Conservation (phyloP, 2,797 vertebrate genomes). For the Sebastes oblongus region DNA sequence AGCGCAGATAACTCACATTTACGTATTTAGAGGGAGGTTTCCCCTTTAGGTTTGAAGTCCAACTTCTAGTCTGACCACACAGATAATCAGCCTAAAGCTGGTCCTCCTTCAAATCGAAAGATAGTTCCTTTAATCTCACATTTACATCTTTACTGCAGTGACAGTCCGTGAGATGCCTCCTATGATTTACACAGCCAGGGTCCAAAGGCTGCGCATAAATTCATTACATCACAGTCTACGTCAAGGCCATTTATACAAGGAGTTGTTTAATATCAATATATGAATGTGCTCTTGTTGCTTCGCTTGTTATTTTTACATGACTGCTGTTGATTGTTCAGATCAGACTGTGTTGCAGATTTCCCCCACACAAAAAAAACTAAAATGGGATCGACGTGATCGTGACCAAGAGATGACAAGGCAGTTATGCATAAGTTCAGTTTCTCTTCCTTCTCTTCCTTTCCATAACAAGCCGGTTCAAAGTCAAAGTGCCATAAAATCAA, state of each 20-base stretch:
- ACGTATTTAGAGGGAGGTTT: not conserved
- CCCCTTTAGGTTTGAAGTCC: not conserved
- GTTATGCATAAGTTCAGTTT: not conserved
- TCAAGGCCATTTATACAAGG: not conserved
- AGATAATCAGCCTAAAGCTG: not conserved
- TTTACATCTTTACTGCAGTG: slow-evolving; percentile 52
- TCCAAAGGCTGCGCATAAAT: slow-evolving; percentile 61
- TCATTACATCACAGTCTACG: slow-evolving; percentile 2
- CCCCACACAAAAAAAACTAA: not conserved
- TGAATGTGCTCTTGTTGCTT: not conserved
- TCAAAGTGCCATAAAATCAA: slow-evolving; percentile 77
- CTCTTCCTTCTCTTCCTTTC: slow-evolving; percentile 22
- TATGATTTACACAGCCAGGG: slow-evolving; percentile 12
- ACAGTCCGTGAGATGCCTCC: slow-evolving; percentile 3
- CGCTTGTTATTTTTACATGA: not conserved
- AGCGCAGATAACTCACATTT: not conserved
- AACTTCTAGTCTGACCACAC: not conserved
- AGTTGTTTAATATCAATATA: not conserved
- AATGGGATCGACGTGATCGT: not conserved
- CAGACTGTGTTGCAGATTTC: not conserved
- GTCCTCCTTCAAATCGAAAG: not conserved
- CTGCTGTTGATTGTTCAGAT: not conserved
- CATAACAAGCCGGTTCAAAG: slow-evolving; percentile 69
- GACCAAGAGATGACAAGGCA: not conserved
- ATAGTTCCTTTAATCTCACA: slow-evolving; percentile 4